Percentiles rank a stretch among this genome's conserved stretches.
Evolutionary conservation across 2,888 invertebrate species (phyloP).

Genomic region (Horisme vitalbata): DNA sequence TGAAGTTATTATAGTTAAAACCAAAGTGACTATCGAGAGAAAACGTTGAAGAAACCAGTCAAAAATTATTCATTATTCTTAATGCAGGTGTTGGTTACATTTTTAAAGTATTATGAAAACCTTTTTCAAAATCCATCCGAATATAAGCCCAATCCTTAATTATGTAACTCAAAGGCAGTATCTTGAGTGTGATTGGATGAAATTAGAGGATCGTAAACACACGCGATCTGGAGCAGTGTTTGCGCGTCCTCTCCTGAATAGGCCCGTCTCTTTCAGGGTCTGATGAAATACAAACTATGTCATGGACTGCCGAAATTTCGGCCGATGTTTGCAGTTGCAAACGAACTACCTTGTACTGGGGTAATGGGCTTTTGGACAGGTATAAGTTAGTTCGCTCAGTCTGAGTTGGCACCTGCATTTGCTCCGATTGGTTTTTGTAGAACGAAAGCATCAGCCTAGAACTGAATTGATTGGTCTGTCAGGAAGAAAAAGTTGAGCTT

Average conservation of each 20-base stretch:
- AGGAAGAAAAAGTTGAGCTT: slow-evolving; percentile 20
- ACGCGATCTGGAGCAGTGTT: slow-evolving; percentile 60
- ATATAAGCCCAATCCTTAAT: slow-evolving; percentile 19
- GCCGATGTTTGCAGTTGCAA: slow-evolving; percentile 62
- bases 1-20: too few relatives aligned
- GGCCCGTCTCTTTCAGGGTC: slow-evolving; percentile 60
- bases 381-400: slow-evolving; percentile 36
- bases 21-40: too few relatives aligned
- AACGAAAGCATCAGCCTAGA: slow-evolving; percentile 19
- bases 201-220: slow-evolving; percentile 62
- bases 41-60: too few relatives aligned
- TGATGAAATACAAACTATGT: slow-evolving; percentile 80
- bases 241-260: slow-evolving; percentile 58
- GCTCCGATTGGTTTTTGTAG: slow-evolving; percentile 13
- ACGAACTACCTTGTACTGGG: slow-evolving; percentile 57
- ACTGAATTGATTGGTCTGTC: slow-evolving; percentile 22
- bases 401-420: slow-evolving; percentile 16
- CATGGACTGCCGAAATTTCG: slow-evolving; percentile 70
- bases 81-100: too few relatives aligned
- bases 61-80: too few relatives aligned
- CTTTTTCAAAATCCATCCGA: slow-evolving; percentile 11
- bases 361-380: slow-evolving; percentile 57
- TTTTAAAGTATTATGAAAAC: too few relatives aligned
- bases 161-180: slow-evolving; percentile 33
- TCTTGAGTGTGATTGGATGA: slow-evolving; percentile 63